A percentile compares a stretch with the other conserved stretches of the same genome.
Evolutionary conservation across 2,888 invertebrate genomes (phyloP).

Genomic region (Tenodera sinensis): DNA sequence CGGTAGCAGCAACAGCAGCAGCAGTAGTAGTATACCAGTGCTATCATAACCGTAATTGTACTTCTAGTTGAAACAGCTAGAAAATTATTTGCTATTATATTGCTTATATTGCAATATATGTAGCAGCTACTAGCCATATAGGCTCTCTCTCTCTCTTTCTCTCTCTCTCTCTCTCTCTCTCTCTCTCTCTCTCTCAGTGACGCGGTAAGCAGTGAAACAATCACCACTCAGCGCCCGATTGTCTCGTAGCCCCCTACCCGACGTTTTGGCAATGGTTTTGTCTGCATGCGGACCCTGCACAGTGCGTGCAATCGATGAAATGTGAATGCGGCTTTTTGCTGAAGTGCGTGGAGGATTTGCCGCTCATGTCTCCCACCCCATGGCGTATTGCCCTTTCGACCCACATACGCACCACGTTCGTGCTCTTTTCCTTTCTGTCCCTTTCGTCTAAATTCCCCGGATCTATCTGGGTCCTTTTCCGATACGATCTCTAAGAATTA

Average conservation of each 20-base stretch:
- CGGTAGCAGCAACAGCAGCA: no score
- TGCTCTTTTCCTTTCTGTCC: neutral
- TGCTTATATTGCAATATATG: no score
- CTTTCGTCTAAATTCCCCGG: neutral
- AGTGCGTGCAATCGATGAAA: neutral
- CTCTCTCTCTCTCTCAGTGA: no score
- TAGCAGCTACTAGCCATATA: no score
- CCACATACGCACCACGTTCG: neutral
- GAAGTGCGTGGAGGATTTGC: neutral
- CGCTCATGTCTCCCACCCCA: neutral
- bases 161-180: no score
- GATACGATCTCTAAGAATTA: neutral
- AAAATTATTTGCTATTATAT: no score
- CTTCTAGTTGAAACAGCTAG: no score
- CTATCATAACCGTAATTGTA: no score
- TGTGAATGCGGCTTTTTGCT: neutral
- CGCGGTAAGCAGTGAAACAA: neutral
- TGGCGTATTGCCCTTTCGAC: neutral
- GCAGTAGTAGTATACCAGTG: no score
- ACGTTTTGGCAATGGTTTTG: neutral
- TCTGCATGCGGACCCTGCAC: neutral
- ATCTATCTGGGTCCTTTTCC: neutral
- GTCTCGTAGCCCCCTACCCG: neutral
- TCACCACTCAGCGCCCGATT: neutral
- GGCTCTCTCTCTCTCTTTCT: no score